phyloP scores from a whole-genome alignment of 2,888 invertebrate genomes.

The Hyles lineata region DNA sequence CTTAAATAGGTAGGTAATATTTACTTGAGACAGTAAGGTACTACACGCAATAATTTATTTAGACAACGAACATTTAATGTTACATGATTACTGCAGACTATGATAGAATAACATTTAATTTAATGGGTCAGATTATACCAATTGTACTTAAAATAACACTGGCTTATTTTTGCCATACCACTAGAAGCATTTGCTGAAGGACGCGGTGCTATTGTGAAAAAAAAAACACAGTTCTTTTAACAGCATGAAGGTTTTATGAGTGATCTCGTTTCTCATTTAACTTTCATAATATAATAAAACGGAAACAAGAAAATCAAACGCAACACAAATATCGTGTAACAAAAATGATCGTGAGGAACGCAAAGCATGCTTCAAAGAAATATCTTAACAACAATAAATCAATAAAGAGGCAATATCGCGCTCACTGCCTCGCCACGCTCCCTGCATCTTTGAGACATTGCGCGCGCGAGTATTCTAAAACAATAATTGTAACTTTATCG shows the following conservation, averaged over 20 bases:
- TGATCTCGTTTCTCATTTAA: conserved; percentile 2
- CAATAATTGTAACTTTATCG: conserved; percentile 30
- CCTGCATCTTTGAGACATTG: not conserved
- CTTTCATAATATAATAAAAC: conserved; percentile 15
- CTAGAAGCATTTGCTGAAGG: conserved; percentile 13
- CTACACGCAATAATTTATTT: conserved; percentile 48
- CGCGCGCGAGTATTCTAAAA: conserved; percentile 26
- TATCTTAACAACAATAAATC: conserved; percentile 34
- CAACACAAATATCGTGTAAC: conserved; percentile 3
- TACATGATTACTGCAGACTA: conserved; percentile 25
- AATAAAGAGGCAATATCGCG: conserved; percentile 21
- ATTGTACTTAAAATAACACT: conserved; percentile 58
- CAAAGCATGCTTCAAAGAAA: conserved; percentile 20
- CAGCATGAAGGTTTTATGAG: not conserved
- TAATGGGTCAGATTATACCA: conserved; percentile 51
- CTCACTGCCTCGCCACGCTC: not conserved
- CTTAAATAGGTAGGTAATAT: conserved; percentile 67
- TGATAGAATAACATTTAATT: conserved; percentile 38
- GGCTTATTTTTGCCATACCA: conserved; percentile 33
- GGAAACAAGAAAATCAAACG: conserved; percentile 4
- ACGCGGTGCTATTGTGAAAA: not conserved
- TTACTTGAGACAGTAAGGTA: conserved; percentile 70
- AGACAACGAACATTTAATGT: conserved; percentile 28
- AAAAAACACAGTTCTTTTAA: not conserved
- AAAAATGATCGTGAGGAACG: conserved; percentile 27